Evolutionary conservation across 2,113 vertebrate genomes (phyloP), one percentile per base, ranked within the genome.

Genomic region (Siniperca knerii): DNA sequence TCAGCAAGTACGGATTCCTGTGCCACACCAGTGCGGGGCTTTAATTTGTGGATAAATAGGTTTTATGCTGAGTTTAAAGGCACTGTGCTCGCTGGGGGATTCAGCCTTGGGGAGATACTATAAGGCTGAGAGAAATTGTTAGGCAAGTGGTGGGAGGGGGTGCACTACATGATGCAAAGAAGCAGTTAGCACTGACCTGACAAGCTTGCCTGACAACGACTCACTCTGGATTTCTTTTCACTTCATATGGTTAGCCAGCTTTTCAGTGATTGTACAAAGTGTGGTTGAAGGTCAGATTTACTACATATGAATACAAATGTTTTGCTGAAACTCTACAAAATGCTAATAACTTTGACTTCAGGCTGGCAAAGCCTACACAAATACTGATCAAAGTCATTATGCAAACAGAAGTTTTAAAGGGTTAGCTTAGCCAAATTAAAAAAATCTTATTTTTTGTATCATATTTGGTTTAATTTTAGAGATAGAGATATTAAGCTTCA

Each of bases 11-110:
- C 64, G 16, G 79, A 82, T 92, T 87, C 83, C 80, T 76, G 86
- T 70, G 40, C 87, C 75, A 89, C 81, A 82, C 83, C 74, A 71
- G 81, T 86, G 87, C 74, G 37, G 58, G 42, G 84, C 90, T 93
- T 95, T 92, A 90, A 94, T 94, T 92, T 94, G 88, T 25, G 71
- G 85, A 90, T 93, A 94, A 94, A 95, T 92, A 94, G 82, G 87
- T 89, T 92, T 94, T 94, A 93, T 92, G 92, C 92, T 90, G 91
- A 94, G 92, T 95, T 94, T 92, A 93, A 94, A 94, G 87, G 90
- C 90, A 37, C 67, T 42, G 74, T 64, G 75, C 77, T 89, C 76
- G 12, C 88, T 89, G 82, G 89, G 91, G 90, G 90, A 90, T 89
- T 85, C 60, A 82, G 75, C 85, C 87, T 85, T 79, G 75, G 91